Percentiles rank a stretch among this genome's conserved stretches.
Conservation (phyloP, 1,140 invertebrate genomes). For the Zaprionus vittiger region DNA sequence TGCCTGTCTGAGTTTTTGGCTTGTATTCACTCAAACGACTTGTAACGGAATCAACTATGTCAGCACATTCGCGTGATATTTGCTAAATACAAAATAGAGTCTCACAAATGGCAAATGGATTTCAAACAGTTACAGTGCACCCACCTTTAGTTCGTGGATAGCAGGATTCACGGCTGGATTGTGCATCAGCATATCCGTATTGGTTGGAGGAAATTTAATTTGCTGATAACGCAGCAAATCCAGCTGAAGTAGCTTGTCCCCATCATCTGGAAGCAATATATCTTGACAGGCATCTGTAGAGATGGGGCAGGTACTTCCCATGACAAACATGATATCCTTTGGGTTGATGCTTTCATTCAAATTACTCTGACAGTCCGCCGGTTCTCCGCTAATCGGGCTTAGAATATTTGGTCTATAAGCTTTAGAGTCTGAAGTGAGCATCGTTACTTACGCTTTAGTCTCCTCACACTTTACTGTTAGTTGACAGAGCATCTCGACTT, state of each 20-base stretch:
- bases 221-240: slow-evolving; percentile 23
- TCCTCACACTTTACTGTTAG: slow-evolving; percentile 41
- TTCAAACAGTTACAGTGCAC: background rate
- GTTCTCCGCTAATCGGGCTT: background rate
- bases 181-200: slow-evolving; percentile 13
- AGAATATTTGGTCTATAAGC: background rate
- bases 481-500: slow-evolving; percentile 45
- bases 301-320: background rate
- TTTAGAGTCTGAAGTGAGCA: too few relatives aligned
- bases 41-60: slow-evolving; percentile 48
- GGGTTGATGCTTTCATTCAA: slow-evolving; percentile 13
- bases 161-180: slow-evolving; percentile 27
- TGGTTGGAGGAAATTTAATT: background rate
- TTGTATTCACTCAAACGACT: background rate
- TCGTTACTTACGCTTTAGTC: slow-evolving; percentile 23
- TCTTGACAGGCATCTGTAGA: slow-evolving; percentile 3
- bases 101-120: background rate
- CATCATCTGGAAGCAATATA: background rate
- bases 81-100: slow-evolving; percentile 21
- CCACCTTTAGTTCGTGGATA: slow-evolving; percentile 55
- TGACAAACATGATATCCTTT: slow-evolving; percentile 41
- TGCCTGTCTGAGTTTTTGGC: background rate
- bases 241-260: slow-evolving; percentile 1
- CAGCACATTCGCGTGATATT: slow-evolving; percentile 58
- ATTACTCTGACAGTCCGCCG: background rate